phyloP scores from a whole-genome alignment of 2,888 invertebrate genomes.

The Drosophila quinaria region DNA sequence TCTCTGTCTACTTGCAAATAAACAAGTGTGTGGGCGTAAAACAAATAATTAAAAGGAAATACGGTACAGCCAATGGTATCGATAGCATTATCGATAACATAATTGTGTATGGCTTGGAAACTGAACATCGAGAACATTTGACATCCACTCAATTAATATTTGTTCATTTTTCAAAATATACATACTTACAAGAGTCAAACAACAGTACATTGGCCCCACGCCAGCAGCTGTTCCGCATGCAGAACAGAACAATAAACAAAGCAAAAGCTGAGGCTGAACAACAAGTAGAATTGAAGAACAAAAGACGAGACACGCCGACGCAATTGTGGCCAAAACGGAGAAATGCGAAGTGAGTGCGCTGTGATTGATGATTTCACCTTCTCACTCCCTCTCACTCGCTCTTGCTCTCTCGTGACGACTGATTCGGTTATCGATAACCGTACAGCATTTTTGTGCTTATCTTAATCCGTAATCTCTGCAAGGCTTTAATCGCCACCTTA shows the following conservation, averaged over 20 bases:
- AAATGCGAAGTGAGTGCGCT: conserved; percentile 28
- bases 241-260: conserved; percentile 58
- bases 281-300: conserved; percentile 29
- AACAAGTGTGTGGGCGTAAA: conserved; percentile 23
- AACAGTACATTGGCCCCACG: conserved; percentile 54
- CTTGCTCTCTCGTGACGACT: not conserved
- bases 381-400: not conserved
- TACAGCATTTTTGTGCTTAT: conserved; percentile 27
- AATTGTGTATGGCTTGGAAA: conserved; percentile 36
- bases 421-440: conserved; percentile 23
- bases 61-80: conserved; percentile 36
- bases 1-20: conserved; percentile 40
- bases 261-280: conserved; percentile 28
- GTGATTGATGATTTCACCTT: conserved; percentile 32
- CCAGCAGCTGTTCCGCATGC: conserved; percentile 29
- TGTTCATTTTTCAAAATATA: too few species aligned
- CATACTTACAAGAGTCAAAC: conserved; percentile 30
- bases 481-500: not conserved
- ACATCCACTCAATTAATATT: too few species aligned
- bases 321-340: conserved; percentile 28
- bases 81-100: conserved; percentile 38
- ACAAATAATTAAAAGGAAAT: conserved; percentile 24
- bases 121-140: not conserved
- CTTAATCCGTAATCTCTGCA: conserved; percentile 12
- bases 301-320: conserved; percentile 38